Evolutionary conservation across 2,113 vertebrate genomes (phyloP).

Genomic region (Nerophis lumbriciformis): DNA sequence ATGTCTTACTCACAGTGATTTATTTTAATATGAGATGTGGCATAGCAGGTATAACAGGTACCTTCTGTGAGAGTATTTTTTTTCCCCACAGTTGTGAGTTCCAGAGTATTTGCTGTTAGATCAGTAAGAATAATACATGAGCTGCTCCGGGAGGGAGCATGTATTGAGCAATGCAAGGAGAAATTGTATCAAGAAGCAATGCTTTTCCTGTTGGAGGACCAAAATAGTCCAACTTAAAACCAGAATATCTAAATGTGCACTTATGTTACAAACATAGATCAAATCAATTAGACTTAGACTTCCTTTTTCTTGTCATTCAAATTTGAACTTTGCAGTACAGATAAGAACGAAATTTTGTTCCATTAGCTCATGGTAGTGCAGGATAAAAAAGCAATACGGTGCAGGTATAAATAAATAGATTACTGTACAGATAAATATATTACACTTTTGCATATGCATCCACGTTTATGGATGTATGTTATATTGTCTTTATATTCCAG

Average conservation of each 20-base stretch:
- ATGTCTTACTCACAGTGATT: neutral
- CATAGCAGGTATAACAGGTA: neutral
- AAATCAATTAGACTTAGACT: neutral
- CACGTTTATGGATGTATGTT: too few species aligned
- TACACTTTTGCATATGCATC: too few species aligned
- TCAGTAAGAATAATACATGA: slow-evolving; percentile 41
- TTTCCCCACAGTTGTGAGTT: slow-evolving; percentile 16
- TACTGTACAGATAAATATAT: too few species aligned
- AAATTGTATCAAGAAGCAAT: slow-evolving; percentile 11
- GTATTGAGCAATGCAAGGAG: slow-evolving; percentile 21
- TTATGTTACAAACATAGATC: neutral
- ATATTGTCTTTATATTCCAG: too few species aligned
- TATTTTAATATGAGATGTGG: too few species aligned
- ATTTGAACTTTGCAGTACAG: too few species aligned
- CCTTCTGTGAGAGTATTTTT: slow-evolving; percentile 1
- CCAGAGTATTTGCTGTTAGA: slow-evolving; percentile 11
- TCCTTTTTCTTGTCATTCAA: too few species aligned
- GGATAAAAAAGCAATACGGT: too few species aligned
- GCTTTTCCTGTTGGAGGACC: slow-evolving; percentile 4
- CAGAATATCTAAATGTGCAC: neutral
- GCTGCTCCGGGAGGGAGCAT: slow-evolving; percentile 18
- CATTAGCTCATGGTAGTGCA: too few species aligned
- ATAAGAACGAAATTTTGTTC: too few species aligned
- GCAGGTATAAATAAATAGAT: too few species aligned
- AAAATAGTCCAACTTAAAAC: slow-evolving; percentile 1